Evolutionary conservation across 2,113 vertebrate species (phyloP).

Genomic region (Cettia cetti): DNA sequence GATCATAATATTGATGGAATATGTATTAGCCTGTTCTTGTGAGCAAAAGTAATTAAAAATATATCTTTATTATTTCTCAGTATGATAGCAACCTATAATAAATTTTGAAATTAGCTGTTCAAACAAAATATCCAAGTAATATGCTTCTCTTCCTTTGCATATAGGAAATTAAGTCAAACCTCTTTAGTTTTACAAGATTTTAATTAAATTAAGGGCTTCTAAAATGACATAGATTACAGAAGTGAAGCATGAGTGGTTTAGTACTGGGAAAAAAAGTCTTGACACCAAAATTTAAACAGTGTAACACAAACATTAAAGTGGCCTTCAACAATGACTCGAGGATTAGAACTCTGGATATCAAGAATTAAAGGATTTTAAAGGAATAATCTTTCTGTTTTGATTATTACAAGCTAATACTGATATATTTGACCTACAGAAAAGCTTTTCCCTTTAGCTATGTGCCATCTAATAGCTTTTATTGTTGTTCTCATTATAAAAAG

Average conservation of each 20-base stretch:
- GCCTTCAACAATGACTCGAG: conserved; percentile 27
- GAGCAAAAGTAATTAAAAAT: conserved; percentile 79
- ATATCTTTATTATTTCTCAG: conserved; percentile 78
- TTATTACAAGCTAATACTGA: conserved; percentile 24
- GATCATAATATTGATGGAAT: conserved; percentile 79
- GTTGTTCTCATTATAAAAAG: conserved; percentile 24
- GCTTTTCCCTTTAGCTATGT: not conserved
- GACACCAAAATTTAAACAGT: conserved; percentile 17
- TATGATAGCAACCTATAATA: conserved; percentile 75
- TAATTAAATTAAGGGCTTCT: conserved; percentile 62
- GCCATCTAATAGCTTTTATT: conserved; percentile 38
- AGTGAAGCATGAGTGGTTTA: conserved; percentile 46
- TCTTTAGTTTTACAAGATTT: conserved; percentile 63
- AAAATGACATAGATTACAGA: conserved; percentile 13
- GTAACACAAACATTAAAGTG: conserved; percentile 22
- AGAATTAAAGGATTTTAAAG: conserved; percentile 31
- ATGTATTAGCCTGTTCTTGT: conserved; percentile 75
- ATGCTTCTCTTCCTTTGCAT: conserved; percentile 52
- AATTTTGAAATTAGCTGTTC: conserved; percentile 73
- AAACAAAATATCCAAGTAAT: conserved; percentile 71
- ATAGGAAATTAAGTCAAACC: conserved; percentile 51
- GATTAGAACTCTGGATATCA: conserved; percentile 37
- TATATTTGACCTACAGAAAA: conserved; percentile 38
- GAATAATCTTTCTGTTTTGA: conserved; percentile 11
- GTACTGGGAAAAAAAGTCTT: not conserved